These are phyloP conservation scores for Aldrovandia affinis DNA, from an alignment of 2,797 vertebrate species.

Conservation along the genomic window DNA sequence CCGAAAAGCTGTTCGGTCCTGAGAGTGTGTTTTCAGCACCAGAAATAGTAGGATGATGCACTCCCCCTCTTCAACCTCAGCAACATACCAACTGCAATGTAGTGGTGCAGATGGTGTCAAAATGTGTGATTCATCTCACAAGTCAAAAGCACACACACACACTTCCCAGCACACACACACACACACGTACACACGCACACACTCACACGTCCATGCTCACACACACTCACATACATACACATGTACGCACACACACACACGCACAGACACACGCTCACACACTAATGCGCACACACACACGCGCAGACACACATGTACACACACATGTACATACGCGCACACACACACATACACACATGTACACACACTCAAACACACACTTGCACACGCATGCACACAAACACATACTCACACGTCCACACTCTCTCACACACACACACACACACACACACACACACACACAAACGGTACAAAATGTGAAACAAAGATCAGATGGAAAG, in stretches of 20 bases:
- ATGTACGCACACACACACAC: background rate
- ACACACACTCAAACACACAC: too few species aligned
- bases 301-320: too few species aligned
- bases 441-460: too few species aligned
- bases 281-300: background rate
- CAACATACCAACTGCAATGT: background rate
- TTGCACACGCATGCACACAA: too few species aligned
- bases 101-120: constrained; percentile 17
- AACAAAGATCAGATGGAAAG: background rate
- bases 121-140: constrained; percentile 21
- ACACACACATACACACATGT: too few species aligned
- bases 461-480: background rate
- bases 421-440: too few species aligned
- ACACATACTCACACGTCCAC: too few species aligned
- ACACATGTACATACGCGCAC: background rate
- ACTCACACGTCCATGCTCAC: background rate
- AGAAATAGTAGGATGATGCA: constrained; percentile 22
- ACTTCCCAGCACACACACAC: too few species aligned
- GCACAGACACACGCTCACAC: background rate
- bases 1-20: background rate
- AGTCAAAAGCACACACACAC: background rate
- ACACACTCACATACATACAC: background rate
- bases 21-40: constrained; percentile 3
- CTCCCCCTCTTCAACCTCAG: background rate
- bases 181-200: background rate